Evolutionary conservation across 2,888 invertebrate genomes (phyloP).

Genomic region (Spodoptera picta): DNA sequence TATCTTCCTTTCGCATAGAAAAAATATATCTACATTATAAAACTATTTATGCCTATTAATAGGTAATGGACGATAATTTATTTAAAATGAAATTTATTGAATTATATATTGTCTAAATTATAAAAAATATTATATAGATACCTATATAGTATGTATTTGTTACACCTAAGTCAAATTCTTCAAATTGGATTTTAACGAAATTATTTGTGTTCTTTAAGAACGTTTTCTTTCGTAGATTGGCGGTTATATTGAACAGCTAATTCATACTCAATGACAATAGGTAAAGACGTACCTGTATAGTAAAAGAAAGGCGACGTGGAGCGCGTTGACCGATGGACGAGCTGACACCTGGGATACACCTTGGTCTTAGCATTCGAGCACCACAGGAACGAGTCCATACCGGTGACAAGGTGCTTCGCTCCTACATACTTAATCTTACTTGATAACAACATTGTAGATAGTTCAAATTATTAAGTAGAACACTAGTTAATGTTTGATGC

Average conservation of each 20-base stretch:
- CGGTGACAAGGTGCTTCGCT: constrained; percentile 13
- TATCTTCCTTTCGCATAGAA: constrained; percentile 79
- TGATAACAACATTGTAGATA: constrained; percentile 53
- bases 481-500: constrained; percentile 51
- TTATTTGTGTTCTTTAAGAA: constrained; percentile 55
- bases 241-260: constrained; percentile 19
- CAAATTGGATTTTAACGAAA: constrained; percentile 42
- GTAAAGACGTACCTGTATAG: constrained; percentile 4
- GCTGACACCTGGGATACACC: neutral
- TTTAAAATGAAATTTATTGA: constrained; percentile 62
- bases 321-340: constrained; percentile 2
- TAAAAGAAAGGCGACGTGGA: constrained; percentile 6
- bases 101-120: constrained; percentile 56
- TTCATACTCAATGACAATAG: constrained; percentile 20
- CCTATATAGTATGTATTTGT: constrained; percentile 45
- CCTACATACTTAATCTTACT: constrained; percentile 25
- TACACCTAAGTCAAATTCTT: constrained; percentile 50
- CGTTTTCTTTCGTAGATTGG: constrained; percentile 27
- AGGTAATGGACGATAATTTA: constrained; percentile 66
- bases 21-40: constrained; percentile 63
- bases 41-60: constrained; percentile 74
- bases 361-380: neutral
- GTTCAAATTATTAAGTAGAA: constrained; percentile 57
- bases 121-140: constrained; percentile 46
- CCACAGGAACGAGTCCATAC: neutral